phyloP scores from a whole-genome alignment of 2,888 invertebrate genomes.

The Platycnemis pennipes region DNA sequence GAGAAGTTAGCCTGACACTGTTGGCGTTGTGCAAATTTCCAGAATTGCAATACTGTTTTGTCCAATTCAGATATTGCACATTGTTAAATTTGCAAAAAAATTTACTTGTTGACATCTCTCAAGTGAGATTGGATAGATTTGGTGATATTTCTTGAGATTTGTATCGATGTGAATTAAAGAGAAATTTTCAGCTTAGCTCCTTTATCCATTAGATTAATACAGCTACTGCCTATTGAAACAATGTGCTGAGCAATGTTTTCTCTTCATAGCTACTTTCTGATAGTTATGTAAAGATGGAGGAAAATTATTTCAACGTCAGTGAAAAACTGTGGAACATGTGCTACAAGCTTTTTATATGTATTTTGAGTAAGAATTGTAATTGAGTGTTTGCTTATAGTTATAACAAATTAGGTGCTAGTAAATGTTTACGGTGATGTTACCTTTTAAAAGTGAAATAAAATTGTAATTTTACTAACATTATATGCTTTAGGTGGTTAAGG shows the following conservation, averaged over 20 bases:
- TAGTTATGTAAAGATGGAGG: neutral
- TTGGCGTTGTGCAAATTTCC: neutral
- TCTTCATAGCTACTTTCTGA: neutral
- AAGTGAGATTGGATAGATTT: neutral
- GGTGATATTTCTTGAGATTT: constrained; percentile 12
- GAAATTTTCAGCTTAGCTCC: neutral
- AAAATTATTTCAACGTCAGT: neutral
- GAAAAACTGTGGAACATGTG: constrained; percentile 19
- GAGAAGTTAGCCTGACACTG: neutral
- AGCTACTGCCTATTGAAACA: neutral
- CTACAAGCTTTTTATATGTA: neutral
- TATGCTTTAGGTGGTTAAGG: constrained; percentile 18
- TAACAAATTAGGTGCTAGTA: constrained; percentile 21
- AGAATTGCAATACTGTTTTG: neutral
- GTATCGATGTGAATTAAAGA: neutral
- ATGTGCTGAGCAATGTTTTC: neutral
- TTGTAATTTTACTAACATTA: constrained; percentile 18
- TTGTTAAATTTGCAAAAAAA: neutral
- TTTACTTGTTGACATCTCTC: neutral
- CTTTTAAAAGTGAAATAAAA: neutral
- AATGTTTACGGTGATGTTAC: neutral
- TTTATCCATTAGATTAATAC: neutral
- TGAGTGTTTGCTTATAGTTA: neutral
- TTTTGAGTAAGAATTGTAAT: neutral
- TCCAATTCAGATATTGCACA: neutral